These are phyloP conservation scores for Onychostoma macrolepis DNA, from an alignment of 2,113 vertebrate species.

Conservation along the genomic window DNA sequence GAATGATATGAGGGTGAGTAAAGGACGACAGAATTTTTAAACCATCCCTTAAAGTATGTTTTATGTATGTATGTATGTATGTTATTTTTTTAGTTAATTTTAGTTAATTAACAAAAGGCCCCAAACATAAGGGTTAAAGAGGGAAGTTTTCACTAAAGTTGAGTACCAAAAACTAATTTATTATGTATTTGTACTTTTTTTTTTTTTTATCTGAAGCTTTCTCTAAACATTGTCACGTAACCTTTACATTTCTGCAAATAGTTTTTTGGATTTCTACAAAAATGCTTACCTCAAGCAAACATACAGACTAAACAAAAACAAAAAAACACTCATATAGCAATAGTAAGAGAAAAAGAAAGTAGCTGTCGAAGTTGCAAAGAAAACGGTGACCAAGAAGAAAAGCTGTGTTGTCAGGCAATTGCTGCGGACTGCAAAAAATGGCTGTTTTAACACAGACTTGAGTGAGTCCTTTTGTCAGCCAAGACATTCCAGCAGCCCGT, in stretches of 20 bases:
- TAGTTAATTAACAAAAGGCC: too few species aligned
- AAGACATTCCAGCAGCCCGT: constrained; percentile 60
- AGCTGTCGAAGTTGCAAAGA: constrained; percentile 50
- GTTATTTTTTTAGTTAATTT: too few species aligned
- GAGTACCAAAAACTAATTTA: neutral
- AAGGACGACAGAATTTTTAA: too few species aligned
- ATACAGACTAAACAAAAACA: neutral
- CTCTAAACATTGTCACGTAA: neutral
- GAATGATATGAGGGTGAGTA: too few species aligned
- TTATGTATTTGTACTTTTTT: neutral
- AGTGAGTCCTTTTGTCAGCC: constrained; percentile 77
- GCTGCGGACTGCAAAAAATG: constrained; percentile 62
- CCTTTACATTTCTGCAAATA: neutral
- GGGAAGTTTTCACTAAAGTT: neutral
- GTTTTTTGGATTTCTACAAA: neutral
- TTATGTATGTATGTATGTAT: too few species aligned
- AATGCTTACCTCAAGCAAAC: constrained; percentile 21
- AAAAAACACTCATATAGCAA: neutral
- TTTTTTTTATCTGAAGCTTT: neutral
- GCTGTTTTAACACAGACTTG: constrained; percentile 66
- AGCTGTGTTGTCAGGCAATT: constrained; percentile 59
- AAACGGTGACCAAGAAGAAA: constrained; percentile 51
- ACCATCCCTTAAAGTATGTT: too few species aligned
- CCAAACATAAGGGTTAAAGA: neutral
- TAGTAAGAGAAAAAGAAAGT: constrained; percentile 8